Evolutionary conservation across 2,797 vertebrate genomes (phyloP), one percentile per base, ranked within the genome.

Genomic region (Hafferia zeledoni): DNA sequence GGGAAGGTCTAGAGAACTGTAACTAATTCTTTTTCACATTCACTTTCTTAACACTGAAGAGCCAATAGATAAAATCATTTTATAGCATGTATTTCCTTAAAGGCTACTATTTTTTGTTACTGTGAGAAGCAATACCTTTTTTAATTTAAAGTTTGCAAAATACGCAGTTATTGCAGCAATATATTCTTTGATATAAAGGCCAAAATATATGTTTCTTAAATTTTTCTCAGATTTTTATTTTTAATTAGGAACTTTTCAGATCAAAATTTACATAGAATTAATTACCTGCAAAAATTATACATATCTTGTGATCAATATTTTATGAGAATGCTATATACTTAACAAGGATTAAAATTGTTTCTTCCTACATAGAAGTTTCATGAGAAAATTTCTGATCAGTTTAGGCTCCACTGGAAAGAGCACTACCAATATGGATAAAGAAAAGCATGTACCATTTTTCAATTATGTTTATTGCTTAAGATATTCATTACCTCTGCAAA

Each of bases 381-480:
- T 7, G 6, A 74, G 23, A 6, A 22, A 63, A 6, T 6, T 49
- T 72, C 44, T 75, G 17, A 52, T 81, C 39, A n/a, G 64, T 80
- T 60, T 65, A 88, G 52, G 27, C 43, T 79, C 33, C 83, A 75
- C 52, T 69, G 55, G 47, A 76, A 96, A 81, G 37, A 82, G 18
- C 25, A 47, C 76, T 56, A 82, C 33, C 13, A 57, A 43, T 67
- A 92, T 87, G 4, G 11, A 43, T 53, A 77, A 10, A 77, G 44
- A 84, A 90, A 89, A 70, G 19, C 55, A 67, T 4, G 50, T 30
- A 68, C 30, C n/a, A 19, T 92, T 71, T 90, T 94, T 71, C 74
- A 83, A 25, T 91, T 92, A 60, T 61, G 33, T 64, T 94, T 90
- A 83, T 87, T 64, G 60, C 37, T 84, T 72, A 94, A 94, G 52